Evolutionary conservation across 1,140 invertebrate genomes (phyloP), one percentile per base, ranked within the genome.

Genomic region (Cydia strobilella): DNA sequence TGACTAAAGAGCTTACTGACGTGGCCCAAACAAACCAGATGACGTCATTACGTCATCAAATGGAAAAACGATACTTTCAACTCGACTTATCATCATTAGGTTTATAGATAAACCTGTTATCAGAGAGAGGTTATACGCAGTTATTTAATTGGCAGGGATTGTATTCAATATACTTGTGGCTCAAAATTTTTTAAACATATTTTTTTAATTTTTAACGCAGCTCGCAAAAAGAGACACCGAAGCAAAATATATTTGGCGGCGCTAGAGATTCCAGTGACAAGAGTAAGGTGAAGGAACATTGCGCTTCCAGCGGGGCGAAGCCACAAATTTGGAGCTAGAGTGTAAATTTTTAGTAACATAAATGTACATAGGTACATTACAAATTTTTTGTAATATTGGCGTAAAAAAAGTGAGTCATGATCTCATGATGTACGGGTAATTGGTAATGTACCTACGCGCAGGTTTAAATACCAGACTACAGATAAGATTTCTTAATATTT

Each of bases 201-300:
- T 25, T n/a, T 72, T 72, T 72, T 72, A 48, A 72, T 48, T 48
- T 12, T 72, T 20, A 72, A 51, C 45, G 39, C 71, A 72, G 63
- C 25, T 66, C 63, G 15, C 35, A 72, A 15, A 72, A 72, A 45
- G 71, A 72, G n/a, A 20, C 71, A 25, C 39, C 35, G 23, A 25
- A 72, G 39, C 35, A 72, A 72, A 72, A 23, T 27, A 51, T 72
- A 6, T 72, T 72, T 23, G 71, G 35, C 39, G 35, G 45, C 39
- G 71, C 45, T 4, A 35, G 39, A 45, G 71, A 48, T 6, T n/a
- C 66, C 2, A 72, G 35, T 20, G 39, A 31, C 10, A 63, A 42
- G 9, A 25, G 31, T 31, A 72, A 72, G 71, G 45, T 13, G 35
- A 72, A 72, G 35, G 71, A 72, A 72, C 45, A 45, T 18, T 72